Evolutionary conservation across 2,888 invertebrate genomes (phyloP).

Genomic region (Torymus tubicola): DNA sequence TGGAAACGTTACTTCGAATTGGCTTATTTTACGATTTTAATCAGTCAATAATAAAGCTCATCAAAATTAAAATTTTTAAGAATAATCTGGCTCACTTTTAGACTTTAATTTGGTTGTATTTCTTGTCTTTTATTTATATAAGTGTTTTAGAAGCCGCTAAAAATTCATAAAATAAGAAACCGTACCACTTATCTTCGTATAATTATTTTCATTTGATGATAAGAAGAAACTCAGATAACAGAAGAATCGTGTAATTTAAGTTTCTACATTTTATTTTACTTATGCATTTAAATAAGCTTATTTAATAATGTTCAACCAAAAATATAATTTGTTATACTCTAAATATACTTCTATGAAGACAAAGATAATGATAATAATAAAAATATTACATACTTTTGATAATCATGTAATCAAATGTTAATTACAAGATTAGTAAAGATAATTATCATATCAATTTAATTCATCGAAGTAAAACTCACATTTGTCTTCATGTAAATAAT

Average conservation of each 20-base stretch:
- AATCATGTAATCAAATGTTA: slow-evolving; percentile 9
- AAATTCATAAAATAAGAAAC: slow-evolving; percentile 29
- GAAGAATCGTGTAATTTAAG: slow-evolving; percentile 30
- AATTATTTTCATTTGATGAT: slow-evolving; percentile 50
- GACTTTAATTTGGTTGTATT: no score
- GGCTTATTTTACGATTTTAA: no score
- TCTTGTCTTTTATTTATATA: background rate
- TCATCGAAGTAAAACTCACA: background rate
- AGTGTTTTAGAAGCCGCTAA: slow-evolving; percentile 11
- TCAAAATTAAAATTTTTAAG: no score
- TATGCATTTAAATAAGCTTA: slow-evolving; percentile 2
- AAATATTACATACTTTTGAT: no score
- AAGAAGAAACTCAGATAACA: slow-evolving; percentile 46
- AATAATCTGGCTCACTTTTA: no score
- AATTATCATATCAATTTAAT: slow-evolving; percentile 16
- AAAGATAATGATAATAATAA: no score
- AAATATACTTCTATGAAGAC: no score
- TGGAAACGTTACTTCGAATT: no score
- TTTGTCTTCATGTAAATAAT: background rate
- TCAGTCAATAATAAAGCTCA: no score
- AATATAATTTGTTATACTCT: no score
- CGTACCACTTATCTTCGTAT: slow-evolving; percentile 35
- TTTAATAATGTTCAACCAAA: background rate
- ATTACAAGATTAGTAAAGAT: slow-evolving; percentile 24
- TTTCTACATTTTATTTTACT: slow-evolving; percentile 19